Evolutionary conservation across 2,888 invertebrate genomes (phyloP).

Genomic region (Caenorhabditis zanzibari): DNA sequence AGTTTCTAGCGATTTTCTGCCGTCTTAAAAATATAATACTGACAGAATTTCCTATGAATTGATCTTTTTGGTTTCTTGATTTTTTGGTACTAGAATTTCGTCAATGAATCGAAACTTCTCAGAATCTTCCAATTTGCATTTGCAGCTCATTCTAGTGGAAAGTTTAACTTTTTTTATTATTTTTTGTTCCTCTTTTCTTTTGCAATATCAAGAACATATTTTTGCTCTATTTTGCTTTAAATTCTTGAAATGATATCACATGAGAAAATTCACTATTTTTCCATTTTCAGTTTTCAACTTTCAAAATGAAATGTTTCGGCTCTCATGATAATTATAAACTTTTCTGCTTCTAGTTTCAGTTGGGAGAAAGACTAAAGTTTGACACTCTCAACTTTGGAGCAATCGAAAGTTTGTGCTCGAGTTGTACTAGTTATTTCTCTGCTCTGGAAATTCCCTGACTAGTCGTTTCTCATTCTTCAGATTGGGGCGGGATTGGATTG

Average conservation of each 20-base stretch:
- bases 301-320: not conserved
- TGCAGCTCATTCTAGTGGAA: not conserved
- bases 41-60: not conserved
- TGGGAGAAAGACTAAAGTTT: too few species aligned
- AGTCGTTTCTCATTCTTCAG: too few species aligned
- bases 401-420: too few species aligned
- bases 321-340: not conserved
- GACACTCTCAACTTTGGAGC: too few species aligned
- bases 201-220: not conserved
- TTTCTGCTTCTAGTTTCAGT: not conserved
- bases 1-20: not conserved
- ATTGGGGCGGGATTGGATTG: too few species aligned
- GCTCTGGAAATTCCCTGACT: too few species aligned
- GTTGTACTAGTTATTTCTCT: too few species aligned
- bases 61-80: conserved; percentile 16
- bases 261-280: not conserved
- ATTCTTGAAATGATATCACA: not conserved
- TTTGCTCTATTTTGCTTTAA: not conserved
- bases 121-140: conserved; percentile 7
- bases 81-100: not conserved
- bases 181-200: not conserved
- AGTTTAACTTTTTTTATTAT: not conserved
- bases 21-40: not conserved
- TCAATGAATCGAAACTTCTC: not conserved
- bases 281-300: not conserved